These are phyloP conservation scores for Platichthys stellatus DNA, from an alignment of 2,113 vertebrate genomes.

Conservation along the genomic window DNA sequence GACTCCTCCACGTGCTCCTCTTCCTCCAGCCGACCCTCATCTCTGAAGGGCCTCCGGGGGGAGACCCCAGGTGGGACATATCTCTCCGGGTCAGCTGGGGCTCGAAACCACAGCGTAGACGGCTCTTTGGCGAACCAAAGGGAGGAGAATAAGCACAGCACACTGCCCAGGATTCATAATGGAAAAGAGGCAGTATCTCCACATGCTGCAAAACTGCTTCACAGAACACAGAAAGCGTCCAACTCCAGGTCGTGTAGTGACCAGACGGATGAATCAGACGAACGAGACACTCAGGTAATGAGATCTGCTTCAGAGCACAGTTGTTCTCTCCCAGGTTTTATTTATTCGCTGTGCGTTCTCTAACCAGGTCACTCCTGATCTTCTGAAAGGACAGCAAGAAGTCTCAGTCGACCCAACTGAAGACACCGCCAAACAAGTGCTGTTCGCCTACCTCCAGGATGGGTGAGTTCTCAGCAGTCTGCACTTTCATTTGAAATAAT, in stretches of 20 bases:
- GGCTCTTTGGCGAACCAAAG: conserved; percentile 13
- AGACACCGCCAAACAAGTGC: conserved; percentile 91
- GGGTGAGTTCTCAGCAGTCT: conserved; percentile 83
- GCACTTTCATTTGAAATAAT: neutral
- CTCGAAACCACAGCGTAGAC: conserved; percentile 52
- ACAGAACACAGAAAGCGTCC: conserved; percentile 40
- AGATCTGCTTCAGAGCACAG: neutral
- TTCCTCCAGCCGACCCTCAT: conserved; percentile 65
- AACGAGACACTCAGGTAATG: conserved; percentile 78
- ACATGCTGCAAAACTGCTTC: conserved; percentile 39
- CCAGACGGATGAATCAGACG: conserved; percentile 45
- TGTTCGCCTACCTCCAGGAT: conserved; percentile 92
- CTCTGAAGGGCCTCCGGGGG: conserved; percentile 46
- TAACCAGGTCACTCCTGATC: conserved; percentile 93
- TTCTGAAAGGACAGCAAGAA: conserved; percentile 93
- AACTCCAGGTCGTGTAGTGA: conserved; percentile 31
- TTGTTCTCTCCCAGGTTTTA: conserved; percentile 22
- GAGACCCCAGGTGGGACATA: conserved; percentile 45
- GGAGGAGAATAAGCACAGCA: conserved; percentile 26
- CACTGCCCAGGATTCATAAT: conserved; percentile 29
- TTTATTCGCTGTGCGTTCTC: conserved; percentile 60
- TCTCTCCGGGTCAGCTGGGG: conserved; percentile 69
- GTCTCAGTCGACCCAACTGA: conserved; percentile 88
- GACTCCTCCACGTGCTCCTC: conserved; percentile 77
- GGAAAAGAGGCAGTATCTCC: conserved; percentile 33